These are phyloP conservation scores for Drosophila fuyamai DNA, from an alignment of 1,140 invertebrate species.

Conservation along the genomic window DNA sequence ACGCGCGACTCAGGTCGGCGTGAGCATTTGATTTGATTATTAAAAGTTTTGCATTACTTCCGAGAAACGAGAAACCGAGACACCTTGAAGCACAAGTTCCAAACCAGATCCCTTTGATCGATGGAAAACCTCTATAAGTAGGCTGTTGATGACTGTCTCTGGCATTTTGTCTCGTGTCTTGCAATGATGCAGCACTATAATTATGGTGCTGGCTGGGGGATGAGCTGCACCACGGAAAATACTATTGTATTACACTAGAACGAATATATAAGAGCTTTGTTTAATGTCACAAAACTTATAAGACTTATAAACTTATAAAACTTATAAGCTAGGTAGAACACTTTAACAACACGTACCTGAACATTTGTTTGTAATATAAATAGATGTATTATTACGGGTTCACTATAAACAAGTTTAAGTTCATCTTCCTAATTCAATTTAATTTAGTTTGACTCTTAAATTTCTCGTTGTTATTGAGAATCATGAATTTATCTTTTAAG, in stretches of 20 bases:
- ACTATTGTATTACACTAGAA: background rate
- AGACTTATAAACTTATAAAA: no score
- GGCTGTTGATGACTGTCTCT: conserved; percentile 47
- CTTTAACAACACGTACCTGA: no score
- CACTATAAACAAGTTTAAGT: no score
- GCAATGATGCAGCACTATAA: conserved; percentile 67
- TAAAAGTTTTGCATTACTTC: conserved; percentile 79
- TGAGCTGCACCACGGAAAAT: conserved; percentile 19
- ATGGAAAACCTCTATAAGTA: conserved; percentile 46
- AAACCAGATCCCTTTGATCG: conserved; percentile 24
- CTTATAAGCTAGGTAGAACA: no score
- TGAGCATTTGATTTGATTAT: conserved; percentile 79
- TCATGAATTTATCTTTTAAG: no score
- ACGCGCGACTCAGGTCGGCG: conserved; percentile 44
- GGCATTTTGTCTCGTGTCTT: conserved; percentile 62
- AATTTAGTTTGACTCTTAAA: no score
- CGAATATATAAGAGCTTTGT: background rate
- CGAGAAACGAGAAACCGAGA: conserved; percentile 50
- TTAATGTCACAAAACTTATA: no score
- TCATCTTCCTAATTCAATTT: no score
- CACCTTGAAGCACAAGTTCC: conserved; percentile 18
- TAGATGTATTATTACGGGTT: no score
- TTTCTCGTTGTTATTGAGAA: no score
- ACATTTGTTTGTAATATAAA: no score
- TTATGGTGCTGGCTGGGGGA: conserved; percentile 16